Evolutionary conservation across 2,888 invertebrate genomes (phyloP).

Genomic region (Eupithecia exiguata): DNA sequence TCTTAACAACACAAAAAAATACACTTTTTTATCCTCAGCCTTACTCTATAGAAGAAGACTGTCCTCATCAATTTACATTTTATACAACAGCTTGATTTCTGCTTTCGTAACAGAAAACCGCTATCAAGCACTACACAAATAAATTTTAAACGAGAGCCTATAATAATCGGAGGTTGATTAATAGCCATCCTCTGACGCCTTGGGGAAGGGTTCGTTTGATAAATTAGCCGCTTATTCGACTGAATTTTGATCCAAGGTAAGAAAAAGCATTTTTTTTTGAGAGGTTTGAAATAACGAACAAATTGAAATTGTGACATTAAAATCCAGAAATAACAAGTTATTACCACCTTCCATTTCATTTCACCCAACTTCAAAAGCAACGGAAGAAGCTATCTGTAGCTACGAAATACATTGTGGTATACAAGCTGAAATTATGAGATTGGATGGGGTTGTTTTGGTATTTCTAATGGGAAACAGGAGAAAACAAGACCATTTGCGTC

Average conservation of each 20-base stretch:
- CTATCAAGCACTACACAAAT: conserved; percentile 57
- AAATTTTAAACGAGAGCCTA: conserved; percentile 57
- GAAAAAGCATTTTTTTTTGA: not conserved
- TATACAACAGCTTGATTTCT: conserved; percentile 55
- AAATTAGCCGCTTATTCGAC: conserved; percentile 29
- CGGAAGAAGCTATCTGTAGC: not conserved
- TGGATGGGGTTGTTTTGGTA: conserved; percentile 34
- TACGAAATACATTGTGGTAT: conserved; percentile 2
- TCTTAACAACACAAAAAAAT: not conserved
- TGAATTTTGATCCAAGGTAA: conserved; percentile 14
- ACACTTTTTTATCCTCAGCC: not conserved
- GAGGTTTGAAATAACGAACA: not conserved
- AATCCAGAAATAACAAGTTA: not conserved
- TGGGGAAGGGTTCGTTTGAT: conserved; percentile 38
- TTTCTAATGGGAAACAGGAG: conserved; percentile 33
- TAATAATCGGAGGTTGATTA: conserved; percentile 64
- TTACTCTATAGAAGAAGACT: not conserved
- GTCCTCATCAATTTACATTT: conserved; percentile 46
- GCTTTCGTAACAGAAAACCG: conserved; percentile 57
- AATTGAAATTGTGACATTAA: not conserved
- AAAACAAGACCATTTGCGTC: conserved; percentile 42
- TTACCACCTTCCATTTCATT: not conserved
- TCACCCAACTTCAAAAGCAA: not conserved
- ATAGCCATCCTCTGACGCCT: conserved; percentile 50
- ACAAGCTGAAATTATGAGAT: conserved; percentile 28